Base-by-base conservation (phyloP, 2,113 vertebrate genomes). In the Nyctibius bracteatus region DNA sequence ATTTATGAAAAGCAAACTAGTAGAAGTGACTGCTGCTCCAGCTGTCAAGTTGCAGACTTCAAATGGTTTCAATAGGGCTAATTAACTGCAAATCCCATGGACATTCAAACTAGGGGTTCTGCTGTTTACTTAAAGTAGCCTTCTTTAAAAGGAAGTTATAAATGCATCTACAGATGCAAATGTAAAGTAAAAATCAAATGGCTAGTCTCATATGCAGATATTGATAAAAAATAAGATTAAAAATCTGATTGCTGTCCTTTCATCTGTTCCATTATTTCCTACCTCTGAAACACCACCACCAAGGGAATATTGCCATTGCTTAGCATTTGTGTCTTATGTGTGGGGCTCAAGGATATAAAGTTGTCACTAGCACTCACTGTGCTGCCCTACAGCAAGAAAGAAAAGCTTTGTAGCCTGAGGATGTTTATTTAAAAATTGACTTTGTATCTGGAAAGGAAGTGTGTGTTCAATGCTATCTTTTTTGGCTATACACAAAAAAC, bases 371-470 rank as follows among this genome's bases (percentile, higher is more conserved):
- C 30, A 27, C 62, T 82, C 27, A 2, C 0, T 65, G 37, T 49
- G 15, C 74, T 94, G 46, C 57, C 70, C 5, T 47, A 71, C 33
- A 49, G 77, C 30, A 65, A 87, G 74, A 80, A 70, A 79, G 54
- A 85, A 96, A 81, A 74, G 52, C 88, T 93, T 85, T 92, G 77
- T 88, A 92, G 81, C 84, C 80, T 28, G 49, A 91, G 95, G 94
- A 97, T 96, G 94, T 97, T 98, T 98, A 90, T 93, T 94, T 97
- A 93, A 97, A 97, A 96, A 91, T 67, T 78, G 82, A 37, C 93
- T 94, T 71, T 90, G 80, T 96, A 94, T 96, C 91, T 96, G 73
- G 74, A 92, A 94, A 96, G 97, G 97, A 97, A 97, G 91, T 74
- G 51, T 90, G 54, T 75, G 62, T 94, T 97, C 93, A 96, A 96